A percentile compares a stretch with the other conserved stretches of the same genome.
These are phyloP conservation scores for Sebastes matsubarae DNA, from an alignment of 2,797 vertebrate genomes.

Conservation along the genomic window DNA sequence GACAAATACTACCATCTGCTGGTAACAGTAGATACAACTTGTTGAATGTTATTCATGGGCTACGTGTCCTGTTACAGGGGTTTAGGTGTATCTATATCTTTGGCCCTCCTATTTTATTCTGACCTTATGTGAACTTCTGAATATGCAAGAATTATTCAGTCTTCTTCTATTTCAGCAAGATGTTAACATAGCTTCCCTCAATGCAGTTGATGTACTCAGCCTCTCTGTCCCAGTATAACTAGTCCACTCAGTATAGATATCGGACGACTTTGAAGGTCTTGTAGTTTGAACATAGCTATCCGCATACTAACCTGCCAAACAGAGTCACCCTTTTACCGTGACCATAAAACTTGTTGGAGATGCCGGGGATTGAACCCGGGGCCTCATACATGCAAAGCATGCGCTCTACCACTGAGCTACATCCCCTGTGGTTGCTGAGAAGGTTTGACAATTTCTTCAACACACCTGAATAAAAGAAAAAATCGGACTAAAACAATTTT, in stretches of 20 bases:
- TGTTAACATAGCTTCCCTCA: background rate
- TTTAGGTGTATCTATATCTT: background rate
- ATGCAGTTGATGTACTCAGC: background rate
- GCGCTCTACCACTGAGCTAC: constrained; percentile 84
- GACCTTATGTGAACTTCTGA: background rate
- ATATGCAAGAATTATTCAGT: too few relatives aligned
- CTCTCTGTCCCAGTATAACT: too few relatives aligned
- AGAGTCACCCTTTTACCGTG: too few relatives aligned
- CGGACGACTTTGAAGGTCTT: too few relatives aligned
- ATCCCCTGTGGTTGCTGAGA: constrained; percentile 54
- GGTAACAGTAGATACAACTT: background rate
- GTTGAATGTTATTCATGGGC: background rate
- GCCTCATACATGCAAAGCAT: constrained; percentile 85
- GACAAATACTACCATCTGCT: constrained; percentile 29
- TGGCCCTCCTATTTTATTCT: background rate
- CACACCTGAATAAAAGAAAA: too few relatives aligned
- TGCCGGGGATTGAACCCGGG: constrained; percentile 83
- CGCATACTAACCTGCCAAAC: too few relatives aligned
- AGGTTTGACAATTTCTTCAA: too few relatives aligned
- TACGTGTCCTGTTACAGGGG: background rate
- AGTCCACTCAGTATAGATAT: too few relatives aligned
- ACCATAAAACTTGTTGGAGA: background rate
- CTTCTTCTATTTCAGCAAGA: background rate
- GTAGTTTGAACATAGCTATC: too few relatives aligned
- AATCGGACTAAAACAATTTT: too few relatives aligned